Conservation (phyloP, 2,797 vertebrate genomes). For the Taenioides sp. region DNA sequence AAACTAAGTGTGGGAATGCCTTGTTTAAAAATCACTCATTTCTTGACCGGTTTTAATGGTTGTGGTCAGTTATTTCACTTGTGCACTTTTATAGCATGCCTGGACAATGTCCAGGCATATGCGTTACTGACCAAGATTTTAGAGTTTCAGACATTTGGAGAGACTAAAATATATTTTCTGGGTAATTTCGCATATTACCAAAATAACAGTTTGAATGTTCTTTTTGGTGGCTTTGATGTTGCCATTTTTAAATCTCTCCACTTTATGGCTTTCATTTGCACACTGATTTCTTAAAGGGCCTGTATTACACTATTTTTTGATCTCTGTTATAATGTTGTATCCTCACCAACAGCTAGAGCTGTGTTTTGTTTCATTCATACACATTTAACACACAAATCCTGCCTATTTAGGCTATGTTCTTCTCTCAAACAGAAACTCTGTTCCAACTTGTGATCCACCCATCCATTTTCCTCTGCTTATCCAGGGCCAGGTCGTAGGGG, state of each 20-base stretch:
- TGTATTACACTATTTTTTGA: too few species aligned
- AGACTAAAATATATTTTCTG: neutral
- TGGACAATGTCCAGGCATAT: neutral
- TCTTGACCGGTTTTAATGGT: neutral
- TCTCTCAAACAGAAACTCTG: too few species aligned
- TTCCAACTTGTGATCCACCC: too few species aligned
- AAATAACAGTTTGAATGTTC: neutral
- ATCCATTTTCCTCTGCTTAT: too few species aligned
- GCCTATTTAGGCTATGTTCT: too few species aligned
- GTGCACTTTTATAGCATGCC: neutral
- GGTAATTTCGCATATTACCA: neutral
- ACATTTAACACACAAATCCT: too few species aligned
- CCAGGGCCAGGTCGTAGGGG: too few species aligned
- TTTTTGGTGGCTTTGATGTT: neutral
- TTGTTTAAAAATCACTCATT: constrained; percentile 1
- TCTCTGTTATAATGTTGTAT: too few species aligned
- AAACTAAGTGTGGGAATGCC: constrained; percentile 4
- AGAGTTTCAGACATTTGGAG: neutral
- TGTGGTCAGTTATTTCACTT: neutral
- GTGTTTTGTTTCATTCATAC: too few species aligned
- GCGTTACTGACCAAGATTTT: neutral
- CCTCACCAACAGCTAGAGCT: too few species aligned
- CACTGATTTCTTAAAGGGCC: neutral
- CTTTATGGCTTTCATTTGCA: neutral
- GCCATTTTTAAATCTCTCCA: neutral